A percentile compares a stretch with the other conserved stretches of the same genome.
These are phyloP conservation scores for Benitochromis conjunctus DNA, from an alignment of 2,113 vertebrate species.

Conservation along the genomic window DNA sequence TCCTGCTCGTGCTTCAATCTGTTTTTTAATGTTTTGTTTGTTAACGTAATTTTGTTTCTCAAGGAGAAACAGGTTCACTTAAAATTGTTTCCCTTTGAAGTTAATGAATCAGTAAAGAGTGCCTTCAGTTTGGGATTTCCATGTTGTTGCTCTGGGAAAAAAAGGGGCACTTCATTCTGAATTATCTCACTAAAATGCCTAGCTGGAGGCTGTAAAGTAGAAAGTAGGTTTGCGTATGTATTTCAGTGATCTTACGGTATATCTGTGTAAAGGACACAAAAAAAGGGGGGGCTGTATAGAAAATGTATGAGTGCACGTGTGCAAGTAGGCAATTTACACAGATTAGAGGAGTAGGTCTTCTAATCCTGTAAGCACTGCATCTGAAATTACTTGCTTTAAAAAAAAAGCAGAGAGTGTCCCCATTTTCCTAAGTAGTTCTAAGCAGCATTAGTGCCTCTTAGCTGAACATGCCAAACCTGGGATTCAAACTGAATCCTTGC, in stretches of 20 bases:
- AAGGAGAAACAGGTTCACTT: constrained; percentile 11
- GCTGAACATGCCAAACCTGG: constrained; percentile 64
- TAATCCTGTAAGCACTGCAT: constrained; percentile 39
- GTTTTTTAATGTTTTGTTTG: constrained; percentile 13
- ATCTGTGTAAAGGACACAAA: background rate
- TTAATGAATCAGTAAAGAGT: constrained; percentile 30
- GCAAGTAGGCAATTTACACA: constrained; percentile 22
- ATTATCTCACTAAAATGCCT: background rate
- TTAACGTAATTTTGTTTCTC: constrained; percentile 10
- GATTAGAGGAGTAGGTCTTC: constrained; percentile 33
- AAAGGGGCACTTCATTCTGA: background rate
- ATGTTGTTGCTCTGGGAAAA: background rate
- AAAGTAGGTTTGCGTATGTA: background rate
- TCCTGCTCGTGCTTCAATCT: background rate
- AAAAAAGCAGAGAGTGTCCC: constrained; percentile 43
- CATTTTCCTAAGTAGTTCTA: constrained; percentile 65
- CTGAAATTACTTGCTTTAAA: constrained; percentile 25
- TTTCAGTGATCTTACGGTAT: background rate
- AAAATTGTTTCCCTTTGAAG: constrained; percentile 25
- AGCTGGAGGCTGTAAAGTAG: constrained; percentile 13
- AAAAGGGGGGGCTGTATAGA: background rate
- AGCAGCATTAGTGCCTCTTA: constrained; percentile 68
- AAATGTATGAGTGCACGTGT: background rate
- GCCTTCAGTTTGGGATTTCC: constrained; percentile 15
- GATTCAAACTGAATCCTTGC: constrained; percentile 57